Percentiles rank a stretch among this genome's conserved stretches.
Conservation (phyloP, 2,888 invertebrate species). For the Synergus itoensis region DNA sequence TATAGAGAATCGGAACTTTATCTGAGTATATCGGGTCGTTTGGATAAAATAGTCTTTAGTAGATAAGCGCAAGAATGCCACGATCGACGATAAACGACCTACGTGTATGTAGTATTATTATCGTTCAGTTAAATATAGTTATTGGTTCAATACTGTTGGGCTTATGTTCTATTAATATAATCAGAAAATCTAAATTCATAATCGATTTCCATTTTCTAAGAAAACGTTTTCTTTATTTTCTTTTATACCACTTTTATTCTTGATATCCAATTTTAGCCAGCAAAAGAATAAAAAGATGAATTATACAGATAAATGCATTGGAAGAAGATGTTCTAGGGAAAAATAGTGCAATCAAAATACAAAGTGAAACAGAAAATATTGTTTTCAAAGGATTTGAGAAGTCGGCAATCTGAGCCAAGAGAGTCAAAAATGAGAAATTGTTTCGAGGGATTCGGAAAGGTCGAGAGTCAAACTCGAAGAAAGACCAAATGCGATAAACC, state of each 20-base stretch:
- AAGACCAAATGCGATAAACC: slow-evolving; percentile 68
- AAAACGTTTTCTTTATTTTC: not conserved
- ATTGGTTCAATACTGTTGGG: not conserved
- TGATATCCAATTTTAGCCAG: too few relatives aligned
- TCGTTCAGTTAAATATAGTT: slow-evolving; percentile 1
- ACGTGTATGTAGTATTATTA: slow-evolving; percentile 19
- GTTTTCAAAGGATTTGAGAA: not conserved
- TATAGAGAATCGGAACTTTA: slow-evolving; percentile 20
- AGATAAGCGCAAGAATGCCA: slow-evolving; percentile 15
- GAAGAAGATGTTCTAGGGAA: not conserved
- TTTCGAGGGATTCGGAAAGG: slow-evolving; percentile 36
- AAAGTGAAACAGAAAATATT: not conserved
- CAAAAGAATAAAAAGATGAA: too few relatives aligned
- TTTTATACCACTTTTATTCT: too few relatives aligned
- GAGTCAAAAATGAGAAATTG: not conserved
- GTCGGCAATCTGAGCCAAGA: not conserved
- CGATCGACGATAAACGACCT: slow-evolving; percentile 21
- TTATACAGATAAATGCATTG: not conserved
- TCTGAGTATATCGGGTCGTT: slow-evolving; percentile 12
- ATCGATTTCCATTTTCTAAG: not conserved
- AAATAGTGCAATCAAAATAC: not conserved
- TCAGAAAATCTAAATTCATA: too few relatives aligned
- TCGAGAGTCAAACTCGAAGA: slow-evolving; percentile 55
- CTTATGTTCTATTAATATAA: not conserved
- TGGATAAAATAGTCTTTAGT: slow-evolving; percentile 25